Evolutionary conservation across 2,888 invertebrate species (phyloP).

Genomic region (Argyresthia goedartella): DNA sequence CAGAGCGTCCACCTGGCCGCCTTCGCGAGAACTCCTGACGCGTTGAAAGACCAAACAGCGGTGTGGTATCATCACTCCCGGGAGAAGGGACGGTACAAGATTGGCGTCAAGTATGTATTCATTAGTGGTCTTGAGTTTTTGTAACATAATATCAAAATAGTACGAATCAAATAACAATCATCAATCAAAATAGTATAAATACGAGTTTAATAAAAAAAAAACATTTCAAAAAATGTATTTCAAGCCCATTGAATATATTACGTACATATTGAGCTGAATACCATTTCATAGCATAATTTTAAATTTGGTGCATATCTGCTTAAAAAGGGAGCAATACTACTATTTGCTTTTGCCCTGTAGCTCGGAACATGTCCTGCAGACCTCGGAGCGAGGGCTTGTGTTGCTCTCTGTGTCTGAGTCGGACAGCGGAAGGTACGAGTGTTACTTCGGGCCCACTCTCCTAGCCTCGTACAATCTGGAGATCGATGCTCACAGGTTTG

Average conservation of each 20-base stretch:
- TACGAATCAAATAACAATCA: neutral
- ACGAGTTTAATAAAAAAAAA: too few relatives aligned
- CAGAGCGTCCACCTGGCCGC: conserved; percentile 73
- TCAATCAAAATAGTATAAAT: neutral
- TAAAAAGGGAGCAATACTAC: too few relatives aligned
- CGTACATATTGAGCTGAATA: too few relatives aligned
- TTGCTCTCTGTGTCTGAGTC: conserved; percentile 70
- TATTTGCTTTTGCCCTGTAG: conserved; percentile 21
- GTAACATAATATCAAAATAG: neutral
- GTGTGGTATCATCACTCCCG: conserved; percentile 68
- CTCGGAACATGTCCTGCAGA: conserved; percentile 72
- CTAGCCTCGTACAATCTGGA: conserved; percentile 72
- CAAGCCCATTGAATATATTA: too few relatives aligned
- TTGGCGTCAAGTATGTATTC: conserved; percentile 65
- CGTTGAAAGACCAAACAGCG: conserved; percentile 53
- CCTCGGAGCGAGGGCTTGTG: conserved; percentile 72
- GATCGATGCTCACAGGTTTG: conserved; percentile 68
- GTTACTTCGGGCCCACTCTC: conserved; percentile 68
- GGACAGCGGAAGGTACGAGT: conserved; percentile 73
- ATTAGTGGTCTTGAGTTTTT: neutral
- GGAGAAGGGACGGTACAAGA: conserved; percentile 66
- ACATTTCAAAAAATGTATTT: too few relatives aligned
- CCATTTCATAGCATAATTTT: too few relatives aligned
- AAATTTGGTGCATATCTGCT: too few relatives aligned
- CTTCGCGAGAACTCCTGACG: conserved; percentile 62